Percentiles rank a stretch among this genome's conserved stretches.
These are phyloP conservation scores for Orchestes rusci DNA, from an alignment of 2,888 invertebrate genomes.

Conservation along the genomic window DNA sequence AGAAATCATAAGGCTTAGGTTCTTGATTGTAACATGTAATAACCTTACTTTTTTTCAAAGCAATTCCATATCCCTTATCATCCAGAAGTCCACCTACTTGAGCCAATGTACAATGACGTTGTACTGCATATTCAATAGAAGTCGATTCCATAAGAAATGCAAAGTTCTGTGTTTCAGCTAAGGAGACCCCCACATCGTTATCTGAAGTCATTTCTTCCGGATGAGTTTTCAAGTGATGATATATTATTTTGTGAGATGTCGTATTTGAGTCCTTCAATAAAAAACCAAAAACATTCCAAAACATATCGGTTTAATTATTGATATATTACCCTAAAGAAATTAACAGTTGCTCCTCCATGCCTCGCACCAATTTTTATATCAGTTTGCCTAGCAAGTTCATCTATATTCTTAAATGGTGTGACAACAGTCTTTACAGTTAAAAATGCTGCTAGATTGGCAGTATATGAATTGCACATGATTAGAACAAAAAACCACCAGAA, in stretches of 20 bases:
- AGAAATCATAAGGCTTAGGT: no score
- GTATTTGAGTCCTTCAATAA: conserved; percentile 66
- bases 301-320: no score
- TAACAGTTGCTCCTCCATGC: conserved; percentile 75
- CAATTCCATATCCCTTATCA: conserved; percentile 82
- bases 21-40: no score
- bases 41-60: conserved; percentile 66
- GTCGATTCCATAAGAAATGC: conserved; percentile 89
- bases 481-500: conserved; percentile 88
- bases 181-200: conserved; percentile 60
- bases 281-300: conserved; percentile 13
- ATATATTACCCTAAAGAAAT: conserved; percentile 86
- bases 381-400: conserved; percentile 75
- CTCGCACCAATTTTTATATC: conserved; percentile 83
- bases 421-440: conserved; percentile 72
- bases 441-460: conserved; percentile 86
- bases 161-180: conserved; percentile 49
- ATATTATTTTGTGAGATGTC: conserved; percentile 73
- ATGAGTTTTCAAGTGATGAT: conserved; percentile 65
- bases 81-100: conserved; percentile 69
- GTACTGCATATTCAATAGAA: conserved; percentile 76
- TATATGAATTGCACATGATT: conserved; percentile 81
- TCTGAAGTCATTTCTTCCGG: conserved; percentile 50
- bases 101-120: conserved; percentile 68
- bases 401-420: conserved; percentile 68